phyloP scores from a whole-genome alignment of 2,888 invertebrate genomes.

The Eucriotettix oculatus region DNA sequence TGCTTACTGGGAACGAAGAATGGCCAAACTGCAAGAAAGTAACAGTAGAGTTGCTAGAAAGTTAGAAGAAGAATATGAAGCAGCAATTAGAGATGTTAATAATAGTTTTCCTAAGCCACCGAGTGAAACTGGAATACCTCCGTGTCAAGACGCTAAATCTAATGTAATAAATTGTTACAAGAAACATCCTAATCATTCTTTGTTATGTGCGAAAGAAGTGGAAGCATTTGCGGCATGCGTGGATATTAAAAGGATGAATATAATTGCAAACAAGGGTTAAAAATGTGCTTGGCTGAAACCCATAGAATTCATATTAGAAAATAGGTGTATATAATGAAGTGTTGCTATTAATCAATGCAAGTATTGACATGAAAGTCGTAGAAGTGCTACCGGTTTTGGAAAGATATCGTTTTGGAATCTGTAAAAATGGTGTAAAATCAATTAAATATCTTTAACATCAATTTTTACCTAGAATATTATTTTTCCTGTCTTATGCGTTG shows the following conservation, averaged over 20 bases:
- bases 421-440: too few relatives aligned
- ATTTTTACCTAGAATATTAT: too few relatives aligned
- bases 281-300: not conserved
- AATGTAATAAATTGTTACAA: conserved; percentile 42
- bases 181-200: conserved; percentile 36
- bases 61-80: conserved; percentile 38
- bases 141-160: conserved; percentile 36
- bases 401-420: too few relatives aligned
- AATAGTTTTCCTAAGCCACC: conserved; percentile 25
- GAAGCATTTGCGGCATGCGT: conserved; percentile 43
- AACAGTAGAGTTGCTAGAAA: conserved; percentile 37
- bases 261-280: not conserved
- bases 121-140: conserved; percentile 21
- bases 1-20: conserved; percentile 38
- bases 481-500: too few relatives aligned
- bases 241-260: conserved; percentile 29
- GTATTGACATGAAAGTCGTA: too few relatives aligned
- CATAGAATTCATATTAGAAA: too few relatives aligned
- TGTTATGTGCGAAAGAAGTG: conserved; percentile 41
- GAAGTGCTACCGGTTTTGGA: too few relatives aligned
- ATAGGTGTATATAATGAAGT: too few relatives aligned
- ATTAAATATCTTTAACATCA: too few relatives aligned
- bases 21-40: conserved; percentile 34
- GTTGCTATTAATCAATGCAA: too few relatives aligned
- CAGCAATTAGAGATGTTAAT: conserved; percentile 30